A percentile compares a stretch with the other conserved stretches of the same genome.
Conservation (phyloP, 2,888 invertebrate species). For the Liopterus haemorrhoidalis region DNA sequence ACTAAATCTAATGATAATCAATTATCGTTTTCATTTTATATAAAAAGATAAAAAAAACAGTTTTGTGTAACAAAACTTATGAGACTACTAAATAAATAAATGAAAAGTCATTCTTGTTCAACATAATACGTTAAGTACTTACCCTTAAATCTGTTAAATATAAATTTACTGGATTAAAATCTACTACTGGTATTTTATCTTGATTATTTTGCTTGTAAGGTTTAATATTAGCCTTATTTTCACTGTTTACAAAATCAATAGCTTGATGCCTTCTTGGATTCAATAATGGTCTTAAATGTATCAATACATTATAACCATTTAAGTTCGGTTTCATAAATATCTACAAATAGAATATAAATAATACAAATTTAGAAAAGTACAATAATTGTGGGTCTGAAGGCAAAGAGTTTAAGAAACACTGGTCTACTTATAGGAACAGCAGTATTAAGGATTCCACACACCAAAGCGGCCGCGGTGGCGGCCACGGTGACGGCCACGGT, state of each 20-base stretch:
- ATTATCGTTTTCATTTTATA: slow-evolving; percentile 2
- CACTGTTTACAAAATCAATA: slow-evolving; percentile 38
- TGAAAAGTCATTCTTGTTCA: no score
- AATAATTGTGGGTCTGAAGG: no score
- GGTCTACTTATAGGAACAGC: no score
- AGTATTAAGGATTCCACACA: no score
- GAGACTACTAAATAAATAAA: no score
- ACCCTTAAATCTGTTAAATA: slow-evolving; percentile 73
- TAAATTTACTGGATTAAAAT: slow-evolving; percentile 66
- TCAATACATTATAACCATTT: slow-evolving; percentile 69
- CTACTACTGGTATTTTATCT: slow-evolving; percentile 61
- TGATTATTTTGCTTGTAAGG: slow-evolving; percentile 40
- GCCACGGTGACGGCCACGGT: no score
- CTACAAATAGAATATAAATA: slow-evolving; percentile 42
- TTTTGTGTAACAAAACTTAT: no score
- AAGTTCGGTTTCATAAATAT: slow-evolving; percentile 55
- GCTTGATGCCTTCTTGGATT: slow-evolving; percentile 48
- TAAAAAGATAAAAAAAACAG: slow-evolving; percentile 2
- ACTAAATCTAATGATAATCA: neutral
- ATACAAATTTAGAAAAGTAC: neutral
- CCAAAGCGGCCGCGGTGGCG: no score
- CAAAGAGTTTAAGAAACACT: no score
- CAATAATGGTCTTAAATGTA: slow-evolving; percentile 53
- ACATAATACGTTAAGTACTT: slow-evolving; percentile 36
- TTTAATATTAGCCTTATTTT: slow-evolving; percentile 10